Evolutionary conservation across 2,888 invertebrate species (phyloP).

Genomic region (Protodeltote pygarga): DNA sequence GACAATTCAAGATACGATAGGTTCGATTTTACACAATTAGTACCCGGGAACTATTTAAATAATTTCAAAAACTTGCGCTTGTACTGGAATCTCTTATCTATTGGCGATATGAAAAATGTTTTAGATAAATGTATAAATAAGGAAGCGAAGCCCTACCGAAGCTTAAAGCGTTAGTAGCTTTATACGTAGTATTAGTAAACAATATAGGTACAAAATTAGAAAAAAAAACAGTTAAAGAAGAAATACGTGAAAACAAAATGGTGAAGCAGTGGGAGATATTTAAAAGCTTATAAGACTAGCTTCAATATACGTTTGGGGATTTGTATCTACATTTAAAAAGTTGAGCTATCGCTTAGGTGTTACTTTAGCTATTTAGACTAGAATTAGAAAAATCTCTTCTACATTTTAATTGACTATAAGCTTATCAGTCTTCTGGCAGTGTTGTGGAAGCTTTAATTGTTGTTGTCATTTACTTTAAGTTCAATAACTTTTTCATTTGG

Average conservation of each 20-base stretch:
- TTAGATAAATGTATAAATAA: constrained; percentile 51
- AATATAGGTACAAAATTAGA: constrained; percentile 26
- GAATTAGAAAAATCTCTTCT: constrained; percentile 53
- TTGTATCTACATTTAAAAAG: constrained; percentile 44
- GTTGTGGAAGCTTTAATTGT: constrained; percentile 67
- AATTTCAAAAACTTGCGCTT: neutral
- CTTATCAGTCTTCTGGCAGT: constrained; percentile 66
- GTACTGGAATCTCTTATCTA: constrained; percentile 50
- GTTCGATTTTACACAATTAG: neutral
- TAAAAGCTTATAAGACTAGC: constrained; percentile 40
- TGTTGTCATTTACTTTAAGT: constrained; percentile 63
- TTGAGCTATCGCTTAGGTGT: constrained; percentile 58
- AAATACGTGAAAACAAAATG: constrained; percentile 49
- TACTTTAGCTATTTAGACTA: constrained; percentile 57
- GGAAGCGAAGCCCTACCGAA: constrained; percentile 65
- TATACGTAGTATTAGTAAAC: constrained; percentile 10
- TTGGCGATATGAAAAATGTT: constrained; percentile 43
- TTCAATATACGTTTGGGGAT: constrained; percentile 27
- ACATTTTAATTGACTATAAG: constrained; percentile 62
- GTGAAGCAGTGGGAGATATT: constrained; percentile 55
- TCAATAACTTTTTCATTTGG: constrained; percentile 43
- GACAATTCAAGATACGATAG: constrained; percentile 20
- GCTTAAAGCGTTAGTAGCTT: constrained; percentile 55
- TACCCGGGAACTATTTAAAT: constrained; percentile 14
- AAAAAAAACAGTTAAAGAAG: constrained; percentile 36